Percentiles rank a stretch among this genome's conserved stretches.
Evolutionary conservation across 2,888 invertebrate species (phyloP).

Genomic region (Cabera pusaria): DNA sequence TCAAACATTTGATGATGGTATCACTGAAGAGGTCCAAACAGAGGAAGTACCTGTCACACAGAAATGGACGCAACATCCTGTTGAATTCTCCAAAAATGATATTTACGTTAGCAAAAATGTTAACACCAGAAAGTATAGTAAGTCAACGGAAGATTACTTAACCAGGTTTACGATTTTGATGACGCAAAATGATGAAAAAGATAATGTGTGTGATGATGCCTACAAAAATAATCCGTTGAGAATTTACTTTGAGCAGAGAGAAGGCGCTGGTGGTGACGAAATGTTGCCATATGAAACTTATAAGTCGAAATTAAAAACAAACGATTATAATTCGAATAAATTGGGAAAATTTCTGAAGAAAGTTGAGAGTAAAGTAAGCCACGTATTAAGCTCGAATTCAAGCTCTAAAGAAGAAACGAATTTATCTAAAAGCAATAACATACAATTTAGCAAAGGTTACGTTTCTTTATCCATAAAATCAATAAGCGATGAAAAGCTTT

Average conservation of each 20-base stretch:
- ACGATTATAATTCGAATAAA: slow-evolving; percentile 46
- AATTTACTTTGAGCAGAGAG: slow-evolving; percentile 70
- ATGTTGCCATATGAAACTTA: slow-evolving; percentile 62
- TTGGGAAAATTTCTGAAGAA: slow-evolving; percentile 64
- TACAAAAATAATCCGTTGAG: slow-evolving; percentile 61
- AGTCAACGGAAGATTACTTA: slow-evolving; percentile 51
- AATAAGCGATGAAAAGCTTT: slow-evolving; percentile 37
- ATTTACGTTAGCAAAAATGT: slow-evolving; percentile 41
- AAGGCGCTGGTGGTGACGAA: slow-evolving; percentile 61
- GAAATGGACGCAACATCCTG: slow-evolving; percentile 74
- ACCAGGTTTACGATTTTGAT: slow-evolving; percentile 54
- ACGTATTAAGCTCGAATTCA: slow-evolving; percentile 53
- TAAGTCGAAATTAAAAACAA: slow-evolving; percentile 56
- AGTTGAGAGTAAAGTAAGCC: slow-evolving; percentile 53
- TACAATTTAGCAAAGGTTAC: slow-evolving; percentile 66
- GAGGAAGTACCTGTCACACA: slow-evolving; percentile 52
- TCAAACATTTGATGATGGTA: slow-evolving; percentile 74
- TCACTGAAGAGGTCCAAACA: slow-evolving; percentile 66
- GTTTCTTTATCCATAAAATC: slow-evolving; percentile 47
- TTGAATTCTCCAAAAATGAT: slow-evolving; percentile 62
- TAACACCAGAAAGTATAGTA: slow-evolving; percentile 37
- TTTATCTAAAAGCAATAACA: slow-evolving; percentile 48
- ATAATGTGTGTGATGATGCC: slow-evolving; percentile 39
- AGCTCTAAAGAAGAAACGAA: slow-evolving; percentile 46
- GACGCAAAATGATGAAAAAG: slow-evolving; percentile 33